A percentile compares a stretch with the other conserved stretches of the same genome.
phyloP scores from a whole-genome alignment of 2,888 invertebrate species.

The Drosophila ustulata region DNA sequence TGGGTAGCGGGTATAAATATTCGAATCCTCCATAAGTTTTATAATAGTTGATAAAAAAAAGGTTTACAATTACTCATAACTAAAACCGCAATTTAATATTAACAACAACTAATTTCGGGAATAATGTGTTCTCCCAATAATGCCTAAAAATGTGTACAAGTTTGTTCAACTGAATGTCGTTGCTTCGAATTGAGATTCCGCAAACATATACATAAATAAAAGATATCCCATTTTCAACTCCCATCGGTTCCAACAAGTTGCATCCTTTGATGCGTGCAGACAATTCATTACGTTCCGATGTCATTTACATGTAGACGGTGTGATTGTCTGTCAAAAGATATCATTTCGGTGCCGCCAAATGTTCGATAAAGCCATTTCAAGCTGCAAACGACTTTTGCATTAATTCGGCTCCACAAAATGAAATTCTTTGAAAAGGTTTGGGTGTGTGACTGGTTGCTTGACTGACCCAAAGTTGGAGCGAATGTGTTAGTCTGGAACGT shows the following conservation, averaged over 20 bases:
- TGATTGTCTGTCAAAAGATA: slow-evolving; percentile 49
- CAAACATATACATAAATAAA: slow-evolving; percentile 17
- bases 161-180: too few species aligned
- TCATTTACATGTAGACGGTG: slow-evolving; percentile 57
- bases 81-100: too few species aligned
- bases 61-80: too few species aligned
- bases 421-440: slow-evolving; percentile 36
- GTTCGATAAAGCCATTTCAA: slow-evolving; percentile 63
- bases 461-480: slow-evolving; percentile 36
- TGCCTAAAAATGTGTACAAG: too few species aligned
- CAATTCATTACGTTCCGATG: slow-evolving; percentile 44
- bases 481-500: slow-evolving; percentile 67
- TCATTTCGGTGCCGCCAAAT: slow-evolving; percentile 48
- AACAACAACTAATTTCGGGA: too few species aligned
- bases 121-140: too few species aligned
- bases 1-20: too few species aligned
- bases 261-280: slow-evolving; percentile 28
- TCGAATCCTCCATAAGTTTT: too few species aligned
- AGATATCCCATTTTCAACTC: slow-evolving; percentile 18
- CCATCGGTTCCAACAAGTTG: slow-evolving; percentile 43
- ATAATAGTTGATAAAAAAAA: too few species aligned
- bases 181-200: slow-evolving; percentile 18
- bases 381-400: slow-evolving; percentile 62
- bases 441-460: slow-evolving; percentile 2
- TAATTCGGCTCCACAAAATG: slow-evolving; percentile 58